Conservation (phyloP, 1,140 invertebrate species). For the Bicyclus anynana region DNA sequence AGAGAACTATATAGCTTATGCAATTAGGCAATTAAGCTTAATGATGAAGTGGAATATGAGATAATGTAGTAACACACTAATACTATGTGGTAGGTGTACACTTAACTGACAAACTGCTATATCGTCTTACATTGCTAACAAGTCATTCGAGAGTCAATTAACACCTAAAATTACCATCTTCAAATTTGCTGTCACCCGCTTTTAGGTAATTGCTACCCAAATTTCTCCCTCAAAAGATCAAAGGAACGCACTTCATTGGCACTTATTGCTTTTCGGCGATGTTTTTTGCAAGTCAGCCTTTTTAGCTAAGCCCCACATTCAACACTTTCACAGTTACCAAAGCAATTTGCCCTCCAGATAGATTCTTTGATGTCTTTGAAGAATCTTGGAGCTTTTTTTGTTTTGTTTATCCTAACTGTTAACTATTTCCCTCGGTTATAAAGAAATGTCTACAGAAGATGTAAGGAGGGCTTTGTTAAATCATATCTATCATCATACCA, state of each 20-base stretch:
- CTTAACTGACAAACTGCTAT: not conserved
- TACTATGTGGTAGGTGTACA: too few relatives aligned
- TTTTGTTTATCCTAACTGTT: not conserved
- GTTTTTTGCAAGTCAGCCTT: constrained; percentile 1
- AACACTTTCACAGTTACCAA: not conserved
- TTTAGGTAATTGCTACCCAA: constrained; percentile 1
- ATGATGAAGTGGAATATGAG: too few relatives aligned
- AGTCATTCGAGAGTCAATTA: not conserved
- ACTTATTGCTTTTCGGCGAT: constrained; percentile 7
- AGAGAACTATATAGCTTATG: too few relatives aligned
- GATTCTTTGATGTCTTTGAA: constrained; percentile 1
- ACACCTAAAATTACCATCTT: constrained; percentile 1
- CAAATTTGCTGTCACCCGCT: not conserved
- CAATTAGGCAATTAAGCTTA: too few relatives aligned
- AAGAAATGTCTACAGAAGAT: not conserved
- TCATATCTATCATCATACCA: too few relatives aligned
- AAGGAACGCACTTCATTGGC: constrained; percentile 11
- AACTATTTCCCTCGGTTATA: not conserved
- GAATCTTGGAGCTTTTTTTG: not conserved
- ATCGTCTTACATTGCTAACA: too few relatives aligned
- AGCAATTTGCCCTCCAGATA: not conserved
- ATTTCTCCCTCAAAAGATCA: constrained; percentile 21
- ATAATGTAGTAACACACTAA: too few relatives aligned
- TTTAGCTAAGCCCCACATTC: not conserved
- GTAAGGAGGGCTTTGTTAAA: too few relatives aligned